Evolutionary conservation across 2,113 vertebrate genomes (phyloP).

Genomic region (Otis tarda): DNA sequence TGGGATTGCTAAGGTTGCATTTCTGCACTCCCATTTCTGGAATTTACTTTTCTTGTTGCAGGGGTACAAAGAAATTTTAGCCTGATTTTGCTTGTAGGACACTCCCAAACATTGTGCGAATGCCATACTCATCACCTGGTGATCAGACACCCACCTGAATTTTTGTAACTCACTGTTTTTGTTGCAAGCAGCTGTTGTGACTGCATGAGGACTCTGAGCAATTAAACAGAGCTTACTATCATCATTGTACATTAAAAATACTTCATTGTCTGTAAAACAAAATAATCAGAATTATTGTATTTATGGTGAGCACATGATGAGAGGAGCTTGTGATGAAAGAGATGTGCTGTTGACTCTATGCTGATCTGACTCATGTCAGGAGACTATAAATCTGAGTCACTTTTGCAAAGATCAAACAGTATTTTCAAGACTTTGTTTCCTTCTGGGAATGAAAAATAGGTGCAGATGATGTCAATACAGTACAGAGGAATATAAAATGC

Average conservation of each 20-base stretch:
- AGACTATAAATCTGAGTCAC: background rate
- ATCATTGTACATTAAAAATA: constrained; percentile 87
- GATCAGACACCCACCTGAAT: constrained; percentile 87
- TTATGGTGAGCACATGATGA: background rate
- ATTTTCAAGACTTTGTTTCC: background rate
- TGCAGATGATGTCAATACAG: background rate
- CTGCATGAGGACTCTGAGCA: constrained; percentile 54
- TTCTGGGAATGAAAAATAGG: background rate
- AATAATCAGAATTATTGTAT: background rate
- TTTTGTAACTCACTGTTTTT: constrained; percentile 75
- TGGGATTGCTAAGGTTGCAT: constrained; percentile 83
- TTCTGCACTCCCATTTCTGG: constrained; percentile 91
- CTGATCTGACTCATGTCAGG: background rate
- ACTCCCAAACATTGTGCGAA: constrained; percentile 84
- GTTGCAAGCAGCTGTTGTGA: constrained; percentile 73
- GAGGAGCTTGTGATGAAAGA: background rate
- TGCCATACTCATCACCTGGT: constrained; percentile 81
- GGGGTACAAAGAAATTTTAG: constrained; percentile 75
- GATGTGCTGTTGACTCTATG: background rate
- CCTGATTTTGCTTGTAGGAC: constrained; percentile 76
- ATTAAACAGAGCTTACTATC: constrained; percentile 82
- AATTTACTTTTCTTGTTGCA: constrained; percentile 82
- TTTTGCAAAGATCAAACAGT: background rate
- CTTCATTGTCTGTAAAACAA: constrained; percentile 74
- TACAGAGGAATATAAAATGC: background rate